Evolutionary conservation across 2,113 vertebrate species (phyloP).

Genomic region (Prionailurus viverrinus): DNA sequence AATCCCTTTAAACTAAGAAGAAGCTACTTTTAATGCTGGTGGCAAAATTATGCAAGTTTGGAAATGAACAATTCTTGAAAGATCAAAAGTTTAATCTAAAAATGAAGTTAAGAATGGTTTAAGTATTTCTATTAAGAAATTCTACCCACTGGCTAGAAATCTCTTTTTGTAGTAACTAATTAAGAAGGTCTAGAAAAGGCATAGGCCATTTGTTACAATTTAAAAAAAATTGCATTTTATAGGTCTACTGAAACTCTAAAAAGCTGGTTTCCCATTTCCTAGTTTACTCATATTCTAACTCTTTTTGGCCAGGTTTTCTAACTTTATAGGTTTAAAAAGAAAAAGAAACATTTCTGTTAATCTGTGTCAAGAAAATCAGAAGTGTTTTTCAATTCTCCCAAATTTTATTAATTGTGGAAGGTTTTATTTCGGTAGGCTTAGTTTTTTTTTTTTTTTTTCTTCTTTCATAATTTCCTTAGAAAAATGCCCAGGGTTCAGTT

Average conservation of each 20-base stretch:
- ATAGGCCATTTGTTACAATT: background rate
- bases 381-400: background rate
- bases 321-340: conserved; percentile 10
- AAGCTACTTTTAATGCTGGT: conserved; percentile 76
- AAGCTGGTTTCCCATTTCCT: background rate
- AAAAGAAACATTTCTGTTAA: background rate
- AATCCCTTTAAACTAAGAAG: conserved; percentile 80
- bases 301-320: background rate
- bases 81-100: conserved; percentile 65
- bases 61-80: conserved; percentile 58
- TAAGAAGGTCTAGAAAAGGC: conserved; percentile 35
- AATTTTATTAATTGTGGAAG: conserved; percentile 3
- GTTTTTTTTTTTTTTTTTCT: background rate
- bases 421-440: background rate
- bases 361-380: background rate
- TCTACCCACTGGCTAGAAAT: conserved; percentile 22
- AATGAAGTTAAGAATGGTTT: background rate
- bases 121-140: background rate
- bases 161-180: conserved; percentile 62
- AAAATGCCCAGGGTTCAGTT: background rate
- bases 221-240: conserved; percentile 24
- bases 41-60: conserved; percentile 78
- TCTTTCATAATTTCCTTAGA: conserved; percentile 1
- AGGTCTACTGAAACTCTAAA: conserved; percentile 3
- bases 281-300: background rate